Evolutionary conservation across 2,888 invertebrate genomes (phyloP).

Genomic region (Tipula unca): DNA sequence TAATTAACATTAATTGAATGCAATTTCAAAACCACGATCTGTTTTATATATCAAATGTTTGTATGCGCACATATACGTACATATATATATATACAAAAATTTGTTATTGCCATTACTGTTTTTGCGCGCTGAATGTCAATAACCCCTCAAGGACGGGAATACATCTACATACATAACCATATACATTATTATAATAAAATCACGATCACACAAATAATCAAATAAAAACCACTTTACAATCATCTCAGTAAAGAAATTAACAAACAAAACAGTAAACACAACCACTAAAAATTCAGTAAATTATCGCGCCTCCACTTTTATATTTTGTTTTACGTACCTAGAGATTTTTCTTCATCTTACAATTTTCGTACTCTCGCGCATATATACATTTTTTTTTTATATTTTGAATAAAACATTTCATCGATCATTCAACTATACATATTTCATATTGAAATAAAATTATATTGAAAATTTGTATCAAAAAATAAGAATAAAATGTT

Average conservation of each 20-base stretch:
- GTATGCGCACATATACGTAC: background rate
- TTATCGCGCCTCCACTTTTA: slow-evolving; percentile 14
- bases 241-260: background rate
- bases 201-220: background rate
- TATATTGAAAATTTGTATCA: background rate
- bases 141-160: background rate
- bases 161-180: background rate
- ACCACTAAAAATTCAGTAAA: background rate
- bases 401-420: background rate
- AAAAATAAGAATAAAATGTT: background rate
- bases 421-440: background rate
- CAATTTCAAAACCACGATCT: background rate
- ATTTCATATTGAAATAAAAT: background rate
- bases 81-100: background rate
- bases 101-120: background rate
- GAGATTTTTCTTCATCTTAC: background rate
- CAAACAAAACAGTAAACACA: background rate
- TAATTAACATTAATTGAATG: slow-evolving; percentile 8
- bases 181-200: background rate
- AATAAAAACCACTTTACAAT: background rate
- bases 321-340: background rate
- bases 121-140: background rate
- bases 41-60: background rate
- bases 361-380: background rate
- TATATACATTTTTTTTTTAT: background rate